phyloP scores from a whole-genome alignment of 2,888 invertebrate species.

The Agrochola macilenta region DNA sequence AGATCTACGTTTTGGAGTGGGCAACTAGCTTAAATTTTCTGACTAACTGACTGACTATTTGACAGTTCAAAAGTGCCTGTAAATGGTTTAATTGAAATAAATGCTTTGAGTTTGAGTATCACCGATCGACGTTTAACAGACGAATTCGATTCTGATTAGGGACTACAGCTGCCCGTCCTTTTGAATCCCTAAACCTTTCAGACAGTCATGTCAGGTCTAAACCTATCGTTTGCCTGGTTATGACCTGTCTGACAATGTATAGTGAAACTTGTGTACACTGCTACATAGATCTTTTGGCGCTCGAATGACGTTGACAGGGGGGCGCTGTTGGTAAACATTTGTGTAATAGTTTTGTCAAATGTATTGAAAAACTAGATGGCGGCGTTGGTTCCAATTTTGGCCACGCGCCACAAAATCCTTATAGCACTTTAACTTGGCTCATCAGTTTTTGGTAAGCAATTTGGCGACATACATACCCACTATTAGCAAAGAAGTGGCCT shows the following conservation, averaged over 20 bases:
- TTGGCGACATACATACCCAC: background rate
- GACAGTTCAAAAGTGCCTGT: too few relatives aligned
- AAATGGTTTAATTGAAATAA: too few relatives aligned
- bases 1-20: too few relatives aligned
- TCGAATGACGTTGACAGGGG: too few relatives aligned
- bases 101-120: too few relatives aligned
- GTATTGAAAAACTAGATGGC: background rate
- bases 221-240: background rate
- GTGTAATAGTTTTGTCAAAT: background rate
- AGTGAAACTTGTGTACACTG: background rate
- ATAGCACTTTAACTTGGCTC: too few relatives aligned
- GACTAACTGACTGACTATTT: too few relatives aligned
- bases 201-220: background rate
- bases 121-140: background rate
- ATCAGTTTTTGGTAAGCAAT: background rate
- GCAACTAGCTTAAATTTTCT: too few relatives aligned
- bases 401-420: too few relatives aligned
- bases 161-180: background rate
- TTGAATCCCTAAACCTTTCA: background rate
- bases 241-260: background rate
- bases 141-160: background rate
- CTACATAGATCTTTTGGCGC: background rate
- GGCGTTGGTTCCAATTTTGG: background rate
- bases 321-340: too few relatives aligned
- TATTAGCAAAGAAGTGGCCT: background rate